These are phyloP conservation scores for Ameiurus melas DNA, from an alignment of 2,113 vertebrate genomes.

Conservation along the genomic window DNA sequence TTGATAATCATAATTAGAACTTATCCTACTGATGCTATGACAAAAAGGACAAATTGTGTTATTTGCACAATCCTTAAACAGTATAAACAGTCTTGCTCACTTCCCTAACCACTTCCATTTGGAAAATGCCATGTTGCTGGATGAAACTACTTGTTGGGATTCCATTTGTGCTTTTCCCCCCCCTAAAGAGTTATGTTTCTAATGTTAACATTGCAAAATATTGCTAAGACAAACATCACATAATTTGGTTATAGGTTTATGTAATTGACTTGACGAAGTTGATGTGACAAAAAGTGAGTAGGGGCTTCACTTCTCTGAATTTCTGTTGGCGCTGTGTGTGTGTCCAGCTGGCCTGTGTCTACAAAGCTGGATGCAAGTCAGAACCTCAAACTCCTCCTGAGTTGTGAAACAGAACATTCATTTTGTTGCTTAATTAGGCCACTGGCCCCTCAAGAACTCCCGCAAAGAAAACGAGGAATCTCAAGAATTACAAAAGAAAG, in stretches of 20 bases:
- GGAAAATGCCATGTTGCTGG: neutral
- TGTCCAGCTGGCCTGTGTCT: conserved; percentile 50
- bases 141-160: neutral
- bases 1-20: neutral
- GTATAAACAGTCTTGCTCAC: neutral
- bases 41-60: neutral
- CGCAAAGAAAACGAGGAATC: neutral
- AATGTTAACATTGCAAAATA: neutral
- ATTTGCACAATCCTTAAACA: neutral
- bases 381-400: conserved; percentile 47
- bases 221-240: neutral
- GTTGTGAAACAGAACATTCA: conserved; percentile 56
- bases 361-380: conserved; percentile 48
- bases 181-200: neutral
- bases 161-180: neutral
- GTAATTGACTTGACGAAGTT: neutral
- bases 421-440: conserved; percentile 58
- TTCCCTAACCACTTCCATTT: neutral
- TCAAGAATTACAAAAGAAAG: conserved; percentile 34
- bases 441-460: conserved; percentile 46
- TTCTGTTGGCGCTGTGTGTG: neutral
- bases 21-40: neutral
- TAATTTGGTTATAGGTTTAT: neutral
- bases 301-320: neutral
- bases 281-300: neutral